A percentile compares a stretch with the other conserved stretches of the same genome.
Evolutionary conservation across 23 tunicate genomes (phyloP).

Genomic region (Styela clava): DNA sequence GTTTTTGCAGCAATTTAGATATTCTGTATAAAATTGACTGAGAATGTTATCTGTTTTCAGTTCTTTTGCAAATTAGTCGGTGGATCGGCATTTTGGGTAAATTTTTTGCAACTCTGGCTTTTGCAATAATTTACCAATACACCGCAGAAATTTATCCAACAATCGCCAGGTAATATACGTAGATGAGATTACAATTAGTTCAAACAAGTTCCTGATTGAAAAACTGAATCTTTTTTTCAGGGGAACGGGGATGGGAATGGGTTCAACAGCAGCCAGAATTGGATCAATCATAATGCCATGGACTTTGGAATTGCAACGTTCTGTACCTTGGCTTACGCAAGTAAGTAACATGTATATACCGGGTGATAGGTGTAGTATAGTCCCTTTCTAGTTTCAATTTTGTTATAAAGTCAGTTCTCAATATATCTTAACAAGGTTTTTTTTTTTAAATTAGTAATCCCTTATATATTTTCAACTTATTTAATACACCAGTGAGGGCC

Average conservation of each 20-base stretch:
- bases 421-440: too few relatives aligned
- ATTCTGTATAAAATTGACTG: background rate
- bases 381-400: background rate
- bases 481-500: too few relatives aligned
- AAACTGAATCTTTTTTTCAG: background rate
- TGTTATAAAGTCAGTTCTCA: too few relatives aligned
- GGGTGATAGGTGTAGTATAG: too few relatives aligned
- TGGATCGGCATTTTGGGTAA: conserved; percentile 11
- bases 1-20: background rate
- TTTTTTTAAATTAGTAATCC: too few relatives aligned
- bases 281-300: conserved; percentile 50
- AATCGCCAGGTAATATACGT: conserved; percentile 27
- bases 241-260: conserved; percentile 40
- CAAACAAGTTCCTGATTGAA: background rate
- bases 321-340: conserved; percentile 50
- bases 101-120: conserved; percentile 16
- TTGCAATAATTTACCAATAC: conserved; percentile 5
- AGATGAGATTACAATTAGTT: background rate
- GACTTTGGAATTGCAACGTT: conserved; percentile 31
- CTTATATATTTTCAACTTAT: too few relatives aligned
- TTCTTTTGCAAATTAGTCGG: background rate
- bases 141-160: conserved; percentile 59
- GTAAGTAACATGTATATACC: background rate
- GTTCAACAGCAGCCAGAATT: conserved; percentile 56
- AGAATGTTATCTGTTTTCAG: background rate